phyloP scores from a whole-genome alignment of 2,888 invertebrate genomes.

The Orthosia gothica region DNA sequence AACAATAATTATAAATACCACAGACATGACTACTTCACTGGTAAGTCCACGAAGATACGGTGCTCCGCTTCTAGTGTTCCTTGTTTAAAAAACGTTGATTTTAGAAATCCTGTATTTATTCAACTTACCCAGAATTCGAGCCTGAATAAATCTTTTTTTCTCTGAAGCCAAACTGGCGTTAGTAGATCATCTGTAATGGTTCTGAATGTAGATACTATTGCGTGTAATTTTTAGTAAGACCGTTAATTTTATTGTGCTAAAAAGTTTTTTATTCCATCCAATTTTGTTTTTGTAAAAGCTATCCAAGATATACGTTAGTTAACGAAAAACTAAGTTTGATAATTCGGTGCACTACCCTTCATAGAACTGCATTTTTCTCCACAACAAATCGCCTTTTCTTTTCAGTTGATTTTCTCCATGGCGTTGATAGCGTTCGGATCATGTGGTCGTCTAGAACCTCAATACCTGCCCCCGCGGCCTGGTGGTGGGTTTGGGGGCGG shows the following conservation, averaged over 20 bases:
- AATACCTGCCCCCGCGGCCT: conserved; percentile 74
- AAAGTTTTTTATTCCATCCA: neutral
- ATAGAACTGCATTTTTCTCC: neutral
- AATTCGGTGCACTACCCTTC: too few relatives aligned
- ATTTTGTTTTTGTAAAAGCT: neutral
- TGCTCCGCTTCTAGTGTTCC: neutral
- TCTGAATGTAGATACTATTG: neutral
- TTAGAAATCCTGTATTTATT: neutral
- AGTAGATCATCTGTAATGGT: neutral
- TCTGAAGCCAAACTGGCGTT: neutral
- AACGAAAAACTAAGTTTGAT: neutral
- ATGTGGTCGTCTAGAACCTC: conserved; percentile 79
- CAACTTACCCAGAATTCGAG: neutral
- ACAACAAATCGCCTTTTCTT: conserved; percentile 10
- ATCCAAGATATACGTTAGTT: neutral
- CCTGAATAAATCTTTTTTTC: neutral
- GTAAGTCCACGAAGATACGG: conserved; percentile 76
- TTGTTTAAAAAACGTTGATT: neutral
- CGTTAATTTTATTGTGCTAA: neutral
- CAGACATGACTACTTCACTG: conserved; percentile 82
- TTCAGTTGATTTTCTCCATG: conserved; percentile 75
- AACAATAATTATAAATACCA: conserved; percentile 74
- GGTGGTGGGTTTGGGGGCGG: conserved; percentile 70
- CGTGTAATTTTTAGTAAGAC: neutral
- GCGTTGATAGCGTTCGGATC: conserved; percentile 80